Evolutionary conservation across 1,140 invertebrate genomes (phyloP), one percentile per base, ranked within the genome.

Genomic region (Euura lappo): DNA sequence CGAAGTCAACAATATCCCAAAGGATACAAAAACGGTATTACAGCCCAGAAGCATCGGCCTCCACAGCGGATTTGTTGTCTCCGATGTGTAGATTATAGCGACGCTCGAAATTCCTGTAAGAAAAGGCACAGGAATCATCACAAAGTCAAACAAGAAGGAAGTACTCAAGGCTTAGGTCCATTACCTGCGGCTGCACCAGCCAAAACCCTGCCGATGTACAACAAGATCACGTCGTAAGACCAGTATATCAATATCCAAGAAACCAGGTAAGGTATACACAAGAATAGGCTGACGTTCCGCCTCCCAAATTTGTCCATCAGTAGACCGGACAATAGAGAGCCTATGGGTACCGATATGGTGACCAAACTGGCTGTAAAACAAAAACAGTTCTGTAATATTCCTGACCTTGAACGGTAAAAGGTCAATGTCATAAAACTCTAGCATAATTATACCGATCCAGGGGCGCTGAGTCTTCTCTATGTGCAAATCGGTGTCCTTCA

Each of bases 281-380:
- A 86, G 0, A 90, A 47, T 10, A 92, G 80, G 60, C 91, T 88
- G 2, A 91, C 84, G 65, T 73, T 81, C 83, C 90, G 93, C 4
- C 93, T 81, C 2, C 93, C 93, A 78, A 90, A 89, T 78, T 84
- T 87, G 79, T 94, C 93, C 87, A 93, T 91, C n/a, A 91, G 73
- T 45, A 88, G 90, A 3, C 91, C 89, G 46, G 87, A 83, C 3
- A 88, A 70, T 0, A 90, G 71, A 0, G 90, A 86, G 43, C 91
- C 91, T 45, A 91, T 70, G 2, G 90, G 90, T 2, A 89, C 80
- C 0, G 88, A 83, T 76, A 92, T 85, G 13, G 89, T 88, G 3
- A 90, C 86, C 44, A 91, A 82, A 80, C 90, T 90, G 10, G 90
- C 91, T 91, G 76, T 70, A 85, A 89, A 74, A 71, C 28, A 28